Base-by-base conservation (phyloP, 1,140 invertebrate genomes). In the Brachionus sp. region DNA sequence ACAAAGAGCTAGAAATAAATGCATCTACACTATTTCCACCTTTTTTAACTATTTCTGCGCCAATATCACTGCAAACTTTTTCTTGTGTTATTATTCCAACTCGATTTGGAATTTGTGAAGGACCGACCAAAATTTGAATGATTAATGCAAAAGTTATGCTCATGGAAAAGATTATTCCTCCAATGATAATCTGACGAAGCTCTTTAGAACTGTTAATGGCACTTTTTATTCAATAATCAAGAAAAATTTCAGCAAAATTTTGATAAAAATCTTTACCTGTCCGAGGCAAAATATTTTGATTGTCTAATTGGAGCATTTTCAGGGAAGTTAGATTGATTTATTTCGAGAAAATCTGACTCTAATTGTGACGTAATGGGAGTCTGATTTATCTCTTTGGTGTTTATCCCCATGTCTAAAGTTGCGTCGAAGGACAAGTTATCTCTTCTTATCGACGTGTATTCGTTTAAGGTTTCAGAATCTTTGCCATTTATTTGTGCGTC, bases 11-110 rank as follows among this genome's bases (percentile, higher is more conserved):
- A 35, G 77, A 23, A 10, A 80, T 80, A 35, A 62, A 80, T 39
- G 77, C 77, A 64, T 80, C 77, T 12, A 80, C 25, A 37, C 77
- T 80, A 39, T 80, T 80, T 33, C 77, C 77, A 1, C 77, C 77
- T 23, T 39, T 42, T 19, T 62, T n/a, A 7, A 80, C 62, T 23
- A 80, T 80, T 12, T 80, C 77, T 9, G 62, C 77, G 16, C 77
- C 77, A 12, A 80, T 80, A 7, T 80, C 50, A 42, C 77, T 80
- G 50, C 77, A 80, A 23, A 39, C 25, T 80, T 80, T 80, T 23
- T 80, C 77, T 62, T 62, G 77, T 13, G 77, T 80, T 12, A 80
- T 13, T 10, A 80, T 80, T 16, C 77, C 77, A 66, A 80, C 25
- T 29, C 77, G 29, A n/a, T 39, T 62, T 23, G 77, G 77, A 39